A percentile compares a stretch with the other conserved stretches of the same genome.
Evolutionary conservation across 2,113 vertebrate genomes (phyloP).

Genomic region (Physeter macrocephalus): DNA sequence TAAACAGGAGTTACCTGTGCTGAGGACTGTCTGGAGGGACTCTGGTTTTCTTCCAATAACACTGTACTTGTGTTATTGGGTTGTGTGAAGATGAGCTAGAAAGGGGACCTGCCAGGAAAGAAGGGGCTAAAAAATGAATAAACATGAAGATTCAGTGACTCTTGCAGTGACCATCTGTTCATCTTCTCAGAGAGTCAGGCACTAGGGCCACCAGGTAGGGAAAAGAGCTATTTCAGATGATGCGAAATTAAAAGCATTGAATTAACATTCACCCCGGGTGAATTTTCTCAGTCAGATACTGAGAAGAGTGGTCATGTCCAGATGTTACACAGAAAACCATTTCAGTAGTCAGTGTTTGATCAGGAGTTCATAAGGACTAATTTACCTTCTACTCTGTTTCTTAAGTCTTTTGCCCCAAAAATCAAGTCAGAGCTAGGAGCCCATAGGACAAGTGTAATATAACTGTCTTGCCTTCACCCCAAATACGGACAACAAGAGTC

Average conservation of each 20-base stretch:
- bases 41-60: background rate
- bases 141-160: background rate
- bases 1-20: background rate
- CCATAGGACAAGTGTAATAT: background rate
- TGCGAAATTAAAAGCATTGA: conserved; percentile 15
- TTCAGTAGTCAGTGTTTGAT: background rate
- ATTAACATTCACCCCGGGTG: conserved; percentile 39
- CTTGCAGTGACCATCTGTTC: background rate
- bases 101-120: background rate
- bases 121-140: background rate
- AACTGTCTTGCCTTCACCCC: background rate
- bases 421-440: background rate
- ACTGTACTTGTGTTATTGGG: background rate
- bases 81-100: background rate
- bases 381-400: background rate
- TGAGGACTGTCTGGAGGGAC: background rate
- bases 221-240: background rate
- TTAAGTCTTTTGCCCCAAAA: background rate
- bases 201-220: background rate
- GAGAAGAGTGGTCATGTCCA: background rate
- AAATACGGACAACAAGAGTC: background rate
- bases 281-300: background rate
- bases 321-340: background rate
- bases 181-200: background rate
- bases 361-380: background rate